These are phyloP conservation scores for Hemithea aestivaria DNA, from an alignment of 2,888 invertebrate genomes.

Conservation along the genomic window DNA sequence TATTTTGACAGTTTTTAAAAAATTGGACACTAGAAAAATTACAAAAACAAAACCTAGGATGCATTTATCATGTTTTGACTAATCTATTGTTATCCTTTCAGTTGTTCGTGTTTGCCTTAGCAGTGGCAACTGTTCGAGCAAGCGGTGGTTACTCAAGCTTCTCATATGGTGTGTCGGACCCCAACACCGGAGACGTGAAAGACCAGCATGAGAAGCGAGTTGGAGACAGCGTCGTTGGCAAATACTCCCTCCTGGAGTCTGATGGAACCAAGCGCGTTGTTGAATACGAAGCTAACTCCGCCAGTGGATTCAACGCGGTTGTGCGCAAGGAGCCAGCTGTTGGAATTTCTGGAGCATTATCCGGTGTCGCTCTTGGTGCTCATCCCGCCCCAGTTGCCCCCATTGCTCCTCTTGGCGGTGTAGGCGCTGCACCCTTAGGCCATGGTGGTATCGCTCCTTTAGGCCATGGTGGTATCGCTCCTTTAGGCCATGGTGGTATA, in stretches of 20 bases:
- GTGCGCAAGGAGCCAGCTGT: conserved; percentile 51
- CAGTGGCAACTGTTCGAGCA: conserved; percentile 44
- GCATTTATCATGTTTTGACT: conserved; percentile 23
- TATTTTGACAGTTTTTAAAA: not conserved
- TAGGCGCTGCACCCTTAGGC: no score
- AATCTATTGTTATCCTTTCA: conserved; percentile 36
- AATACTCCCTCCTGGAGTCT: conserved; percentile 70
- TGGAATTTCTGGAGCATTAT: conserved; percentile 17
- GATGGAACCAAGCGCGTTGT: conserved; percentile 80
- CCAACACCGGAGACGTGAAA: conserved; percentile 57
- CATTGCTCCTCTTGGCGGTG: conserved; percentile 7
- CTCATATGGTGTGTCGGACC: conserved; percentile 59
- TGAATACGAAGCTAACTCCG: conserved; percentile 68
- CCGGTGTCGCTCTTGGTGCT: conserved; percentile 24
- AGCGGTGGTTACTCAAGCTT: conserved; percentile 53
- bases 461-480: conserved; percentile 2
- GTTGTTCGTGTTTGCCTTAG: conserved; percentile 46
- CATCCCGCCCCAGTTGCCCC: conserved; percentile 20
- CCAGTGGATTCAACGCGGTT: conserved; percentile 54
- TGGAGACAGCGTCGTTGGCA: conserved; percentile 79
- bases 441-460: conserved; percentile 2
- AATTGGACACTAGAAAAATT: not conserved
- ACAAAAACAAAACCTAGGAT: not conserved
- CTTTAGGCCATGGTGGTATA: conserved; percentile 20
- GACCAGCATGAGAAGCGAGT: conserved; percentile 78